Percentiles rank a stretch among this genome's conserved stretches.
These are phyloP conservation scores for Aphrocallistes beatrix DNA, from an alignment of 37 sponge, comb jelly and placozoan species.

Conservation along the genomic window DNA sequence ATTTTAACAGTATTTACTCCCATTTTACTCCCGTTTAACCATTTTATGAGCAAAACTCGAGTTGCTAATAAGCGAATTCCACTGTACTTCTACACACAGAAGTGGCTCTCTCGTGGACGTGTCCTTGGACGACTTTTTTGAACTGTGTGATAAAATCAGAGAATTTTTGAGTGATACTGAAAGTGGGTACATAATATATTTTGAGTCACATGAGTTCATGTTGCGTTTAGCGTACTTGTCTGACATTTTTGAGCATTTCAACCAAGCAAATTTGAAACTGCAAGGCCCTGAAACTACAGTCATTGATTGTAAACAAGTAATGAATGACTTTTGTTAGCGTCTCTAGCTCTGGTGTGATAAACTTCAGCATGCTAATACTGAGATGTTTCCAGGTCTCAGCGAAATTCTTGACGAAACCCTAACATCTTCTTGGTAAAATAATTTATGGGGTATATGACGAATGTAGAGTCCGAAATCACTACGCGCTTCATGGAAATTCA, in stretches of 20 bases:
- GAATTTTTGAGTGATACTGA: not conserved
- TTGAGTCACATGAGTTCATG: not conserved
- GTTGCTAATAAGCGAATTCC: too few relatives aligned
- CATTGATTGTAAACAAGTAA: conserved; percentile 7
- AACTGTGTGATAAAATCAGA: not conserved
- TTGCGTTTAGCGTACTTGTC: not conserved
- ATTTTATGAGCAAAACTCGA: too few relatives aligned
- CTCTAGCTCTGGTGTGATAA: conserved; percentile 1
- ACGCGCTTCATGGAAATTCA: conserved; percentile 15
- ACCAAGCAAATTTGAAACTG: not conserved
- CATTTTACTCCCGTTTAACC: too few relatives aligned
- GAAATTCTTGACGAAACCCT: not conserved
- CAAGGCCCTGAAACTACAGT: not conserved
- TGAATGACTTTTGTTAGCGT: conserved; percentile 3
- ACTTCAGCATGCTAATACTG: not conserved
- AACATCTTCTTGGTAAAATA: not conserved
- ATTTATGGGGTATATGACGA: not conserved
- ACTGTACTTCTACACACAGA: too few relatives aligned
- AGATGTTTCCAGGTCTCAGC: conserved; percentile 4
- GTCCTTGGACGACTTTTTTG: not conserved
- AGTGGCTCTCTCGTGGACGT: conserved; percentile 1
- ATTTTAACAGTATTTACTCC: too few relatives aligned
- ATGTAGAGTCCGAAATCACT: not conserved
- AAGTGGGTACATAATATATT: not conserved
- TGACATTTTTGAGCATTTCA: conserved; percentile 11